phyloP scores from a whole-genome alignment of 2,888 invertebrate genomes.

The Eubasilissa splendida region DNA sequence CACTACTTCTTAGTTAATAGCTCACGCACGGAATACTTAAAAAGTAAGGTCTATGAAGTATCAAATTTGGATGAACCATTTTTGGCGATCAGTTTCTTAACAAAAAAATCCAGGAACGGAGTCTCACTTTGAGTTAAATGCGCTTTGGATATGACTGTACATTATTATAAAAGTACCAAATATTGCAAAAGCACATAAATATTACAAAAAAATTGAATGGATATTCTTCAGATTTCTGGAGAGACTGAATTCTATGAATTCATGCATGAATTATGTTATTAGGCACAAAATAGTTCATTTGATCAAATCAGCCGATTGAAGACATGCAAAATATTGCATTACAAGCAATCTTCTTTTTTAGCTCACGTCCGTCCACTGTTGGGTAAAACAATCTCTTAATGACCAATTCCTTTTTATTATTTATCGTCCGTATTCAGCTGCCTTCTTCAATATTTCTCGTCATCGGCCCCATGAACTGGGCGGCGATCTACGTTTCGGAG shows the following conservation, averaged over 20 bases:
- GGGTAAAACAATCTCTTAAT: too few relatives aligned
- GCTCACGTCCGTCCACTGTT: too few relatives aligned
- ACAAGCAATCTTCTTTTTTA: too few relatives aligned
- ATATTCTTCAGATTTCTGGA: conserved; percentile 58
- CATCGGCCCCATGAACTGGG: too few relatives aligned
- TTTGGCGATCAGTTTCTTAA: conserved; percentile 68
- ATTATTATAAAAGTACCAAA: too few relatives aligned
- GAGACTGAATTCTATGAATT: conserved; percentile 59
- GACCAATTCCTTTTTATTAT: too few relatives aligned
- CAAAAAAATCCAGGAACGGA: conserved; percentile 64
- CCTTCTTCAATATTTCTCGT: too few relatives aligned
- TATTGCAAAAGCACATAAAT: conserved; percentile 60
- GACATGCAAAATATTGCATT: too few relatives aligned
- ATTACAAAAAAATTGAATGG: conserved; percentile 56
- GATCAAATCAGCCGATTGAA: conserved; percentile 59
- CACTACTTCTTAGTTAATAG: conserved; percentile 42
- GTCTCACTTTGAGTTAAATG: conserved; percentile 59
- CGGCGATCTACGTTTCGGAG: too few relatives aligned
- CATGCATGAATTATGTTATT: conserved; percentile 60
- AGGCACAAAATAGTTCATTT: conserved; percentile 59
- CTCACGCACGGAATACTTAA: conserved; percentile 68
- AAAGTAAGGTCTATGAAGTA: conserved; percentile 66
- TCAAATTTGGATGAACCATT: conserved; percentile 68
- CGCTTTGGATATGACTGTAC: too few relatives aligned
- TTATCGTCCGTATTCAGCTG: too few relatives aligned